Evolutionary conservation across 2,113 vertebrate species (phyloP), one percentile per base, ranked within the genome.

Genomic region (Cnemophilus loriae): DNA sequence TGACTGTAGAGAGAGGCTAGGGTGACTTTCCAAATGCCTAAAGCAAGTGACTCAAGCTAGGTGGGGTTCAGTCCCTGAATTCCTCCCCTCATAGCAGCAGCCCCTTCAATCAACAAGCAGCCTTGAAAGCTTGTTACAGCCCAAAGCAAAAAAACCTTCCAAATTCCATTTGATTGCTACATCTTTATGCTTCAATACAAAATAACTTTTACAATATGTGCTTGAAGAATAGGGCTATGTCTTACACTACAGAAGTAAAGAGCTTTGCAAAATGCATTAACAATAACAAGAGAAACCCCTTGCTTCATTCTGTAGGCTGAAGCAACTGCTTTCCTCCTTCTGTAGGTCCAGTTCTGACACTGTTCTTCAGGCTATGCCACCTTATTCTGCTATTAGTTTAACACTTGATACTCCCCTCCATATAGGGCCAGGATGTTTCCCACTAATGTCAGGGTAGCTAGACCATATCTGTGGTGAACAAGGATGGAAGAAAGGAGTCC

Each of bases 101-200:
- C 9, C 11, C 9, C 14, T 57, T 85, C 41, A 44, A 23, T 57
- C 3, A 4, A 73, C 55, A 39, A 46, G 70, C 53, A 73, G 91
- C 42, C 63, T 60, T 80, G 59, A 67, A 74, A 93, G 55, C 50
- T 76, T 76, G 19, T 63, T 93, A 70, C 23, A 85, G 55, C 41
- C 33, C 44, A 94, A 59, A 93, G 75, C n/a, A 74, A 59, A 65
- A 57, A 70, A 87, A 50, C 8, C 20, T n/a, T 69, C n/a, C 18
- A 68, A 60, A 74, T 93, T 90, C 91, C 64, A 53, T 55, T 77
- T 76, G 83, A 88, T 79, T 93, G 84, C 86, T 47, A 64, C 93
- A 94, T 75, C 18, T 46, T 90, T 59, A 56, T 11, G 9, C 52
- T 90, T 92, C 52, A 49, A 63, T 42, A 57, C 35, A 64, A 84